A percentile compares a stretch with the other conserved stretches of the same genome.
These are phyloP conservation scores for Calephelis nemesis DNA, from an alignment of 1,140 invertebrate genomes.

Conservation along the genomic window DNA sequence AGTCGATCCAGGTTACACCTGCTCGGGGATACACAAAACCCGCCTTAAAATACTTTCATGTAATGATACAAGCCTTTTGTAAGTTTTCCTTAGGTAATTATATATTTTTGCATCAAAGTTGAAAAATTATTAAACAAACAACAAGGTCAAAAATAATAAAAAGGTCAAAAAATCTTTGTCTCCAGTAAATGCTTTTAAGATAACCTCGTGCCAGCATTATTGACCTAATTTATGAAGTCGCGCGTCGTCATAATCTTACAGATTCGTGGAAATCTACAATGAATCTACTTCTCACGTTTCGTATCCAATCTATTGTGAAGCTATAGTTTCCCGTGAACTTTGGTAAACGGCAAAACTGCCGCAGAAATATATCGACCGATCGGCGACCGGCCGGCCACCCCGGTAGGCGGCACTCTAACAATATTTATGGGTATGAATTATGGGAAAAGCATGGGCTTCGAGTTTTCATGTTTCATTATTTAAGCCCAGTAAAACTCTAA, in stretches of 20 bases:
- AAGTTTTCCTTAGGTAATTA: too few species aligned
- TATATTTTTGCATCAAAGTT: too few species aligned
- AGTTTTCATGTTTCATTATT: not conserved
- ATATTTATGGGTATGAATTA: slow-evolving; percentile 41
- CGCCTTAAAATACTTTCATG: too few species aligned
- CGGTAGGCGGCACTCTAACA: slow-evolving; percentile 34
- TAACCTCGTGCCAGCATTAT: not conserved
- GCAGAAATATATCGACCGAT: slow-evolving; percentile 74
- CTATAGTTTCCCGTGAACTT: slow-evolving; percentile 19
- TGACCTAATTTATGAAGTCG: slow-evolving; percentile 17
- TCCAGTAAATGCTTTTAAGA: not conserved
- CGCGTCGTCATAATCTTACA: slow-evolving; percentile 9
- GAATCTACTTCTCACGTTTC: slow-evolving; percentile 6
- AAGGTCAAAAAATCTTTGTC: not conserved
- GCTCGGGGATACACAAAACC: too few species aligned
- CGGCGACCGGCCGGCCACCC: slow-evolving; percentile 34
- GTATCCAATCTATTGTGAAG: slow-evolving; percentile 13
- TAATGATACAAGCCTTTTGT: too few species aligned
- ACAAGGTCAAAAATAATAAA: too few species aligned
- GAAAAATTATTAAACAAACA: too few species aligned
- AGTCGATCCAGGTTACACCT: too few species aligned
- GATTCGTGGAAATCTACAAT: slow-evolving; percentile 8
- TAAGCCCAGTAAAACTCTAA: too few species aligned
- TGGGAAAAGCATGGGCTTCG: slow-evolving; percentile 36
- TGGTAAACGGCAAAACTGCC: slow-evolving; percentile 57